These are phyloP conservation scores for Cantharis lateralis DNA, from an alignment of 2,888 invertebrate genomes.

Conservation along the genomic window DNA sequence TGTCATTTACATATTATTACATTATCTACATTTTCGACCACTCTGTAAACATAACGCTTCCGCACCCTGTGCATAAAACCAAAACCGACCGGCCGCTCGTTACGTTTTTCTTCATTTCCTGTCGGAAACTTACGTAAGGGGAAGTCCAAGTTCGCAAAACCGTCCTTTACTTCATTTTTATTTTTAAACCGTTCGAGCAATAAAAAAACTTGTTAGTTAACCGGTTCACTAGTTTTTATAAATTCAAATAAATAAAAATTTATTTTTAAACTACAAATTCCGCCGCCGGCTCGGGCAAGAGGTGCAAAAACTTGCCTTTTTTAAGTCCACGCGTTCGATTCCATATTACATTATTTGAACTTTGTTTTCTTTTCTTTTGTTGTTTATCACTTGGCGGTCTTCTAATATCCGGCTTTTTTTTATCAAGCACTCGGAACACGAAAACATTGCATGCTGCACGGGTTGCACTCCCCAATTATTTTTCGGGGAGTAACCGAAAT, in stretches of 20 bases:
- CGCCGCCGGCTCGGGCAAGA: background rate
- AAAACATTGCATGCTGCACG: background rate
- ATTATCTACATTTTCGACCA: slow-evolving; percentile 1
- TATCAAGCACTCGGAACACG: background rate
- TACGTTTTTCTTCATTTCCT: background rate
- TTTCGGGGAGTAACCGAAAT: background rate
- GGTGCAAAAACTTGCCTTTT: background rate
- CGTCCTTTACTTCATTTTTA: background rate
- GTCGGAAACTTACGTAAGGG: background rate
- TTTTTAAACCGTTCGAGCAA: background rate
- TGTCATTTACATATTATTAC: slow-evolving; percentile 24
- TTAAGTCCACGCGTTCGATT: background rate
- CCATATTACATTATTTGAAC: background rate
- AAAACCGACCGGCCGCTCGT: background rate
- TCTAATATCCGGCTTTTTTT: background rate
- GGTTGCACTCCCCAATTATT: background rate
- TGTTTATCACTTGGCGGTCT: background rate
- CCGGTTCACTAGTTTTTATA: background rate
- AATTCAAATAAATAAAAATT: background rate
- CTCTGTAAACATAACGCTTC: background rate
- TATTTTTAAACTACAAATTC: background rate
- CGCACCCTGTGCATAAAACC: background rate
- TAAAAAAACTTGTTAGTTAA: background rate
- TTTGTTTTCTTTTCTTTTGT: background rate
- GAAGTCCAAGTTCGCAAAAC: background rate